These are phyloP conservation scores for Caligus rogercresseyi DNA, from an alignment of 1,140 invertebrate genomes.

Conservation along the genomic window DNA sequence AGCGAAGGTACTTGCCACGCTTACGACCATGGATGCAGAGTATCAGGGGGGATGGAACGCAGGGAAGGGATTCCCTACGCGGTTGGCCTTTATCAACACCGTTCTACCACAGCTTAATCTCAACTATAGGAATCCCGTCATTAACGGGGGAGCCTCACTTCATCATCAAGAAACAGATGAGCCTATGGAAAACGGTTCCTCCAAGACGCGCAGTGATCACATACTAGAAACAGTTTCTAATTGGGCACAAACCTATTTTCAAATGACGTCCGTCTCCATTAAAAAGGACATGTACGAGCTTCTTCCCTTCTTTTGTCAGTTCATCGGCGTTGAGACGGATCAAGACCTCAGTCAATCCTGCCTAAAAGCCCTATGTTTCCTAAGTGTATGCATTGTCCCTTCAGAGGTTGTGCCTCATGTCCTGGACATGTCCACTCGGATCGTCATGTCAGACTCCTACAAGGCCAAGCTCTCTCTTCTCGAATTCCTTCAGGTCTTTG, in stretches of 20 bases:
- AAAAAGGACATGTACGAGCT: slow-evolving; percentile 7
- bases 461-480: slow-evolving; percentile 18
- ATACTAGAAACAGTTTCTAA: slow-evolving; percentile 14
- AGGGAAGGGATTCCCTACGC: slow-evolving; percentile 18
- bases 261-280: slow-evolving; percentile 12
- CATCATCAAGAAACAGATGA: neutral
- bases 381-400: slow-evolving; percentile 12
- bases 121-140: slow-evolving; percentile 8
- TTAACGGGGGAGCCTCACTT: neutral
- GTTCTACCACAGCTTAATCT: slow-evolving; percentile 11
- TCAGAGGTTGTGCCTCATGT: neutral
- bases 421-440: slow-evolving; percentile 10
- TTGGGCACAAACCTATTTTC: slow-evolving; percentile 1
- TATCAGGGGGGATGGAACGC: neutral
- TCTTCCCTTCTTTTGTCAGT: slow-evolving; percentile 18
- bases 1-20: slow-evolving; percentile 7
- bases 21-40: neutral
- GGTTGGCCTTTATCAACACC: neutral
- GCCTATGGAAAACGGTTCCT: neutral
- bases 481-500: slow-evolving; percentile 14
- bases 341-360: slow-evolving; percentile 17
- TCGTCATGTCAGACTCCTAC: slow-evolving; percentile 3
- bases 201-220: neutral
- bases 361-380: slow-evolving; percentile 16
- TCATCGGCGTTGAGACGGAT: slow-evolving; percentile 14